phyloP scores from a whole-genome alignment of 1,140 invertebrate genomes.

The Calliphora vicina region DNA sequence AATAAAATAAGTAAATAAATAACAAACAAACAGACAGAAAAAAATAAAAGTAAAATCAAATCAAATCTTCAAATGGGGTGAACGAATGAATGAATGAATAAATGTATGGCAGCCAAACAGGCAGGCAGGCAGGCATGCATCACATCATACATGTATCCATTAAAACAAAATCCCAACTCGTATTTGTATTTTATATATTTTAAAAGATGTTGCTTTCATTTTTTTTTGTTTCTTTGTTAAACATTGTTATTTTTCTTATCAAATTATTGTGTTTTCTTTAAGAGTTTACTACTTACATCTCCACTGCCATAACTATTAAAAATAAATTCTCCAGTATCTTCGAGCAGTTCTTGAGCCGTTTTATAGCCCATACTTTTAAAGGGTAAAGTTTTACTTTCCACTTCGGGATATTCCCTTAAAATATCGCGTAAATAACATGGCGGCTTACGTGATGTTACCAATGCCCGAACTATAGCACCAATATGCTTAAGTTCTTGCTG shows the following conservation, averaged over 20 bases:
- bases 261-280: neutral
- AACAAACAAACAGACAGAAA: too few species aligned
- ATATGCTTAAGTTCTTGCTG: conserved; percentile 41
- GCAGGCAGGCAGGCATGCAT: neutral
- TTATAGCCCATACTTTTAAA: conserved; percentile 45
- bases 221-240: neutral
- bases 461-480: conserved; percentile 48
- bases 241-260: neutral
- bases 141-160: neutral
- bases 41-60: neutral
- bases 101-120: neutral
- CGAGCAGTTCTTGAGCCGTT: conserved; percentile 43
- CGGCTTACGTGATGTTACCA: conserved; percentile 52
- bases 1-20: neutral
- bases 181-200: too few species aligned
- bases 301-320: conserved; percentile 42
- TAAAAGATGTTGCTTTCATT: neutral
- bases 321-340: conserved; percentile 47
- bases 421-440: conserved; percentile 45
- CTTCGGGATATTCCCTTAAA: conserved; percentile 44
- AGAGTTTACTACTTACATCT: neutral
- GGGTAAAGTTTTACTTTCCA: conserved; percentile 47
- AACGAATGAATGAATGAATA: conserved; percentile 14
- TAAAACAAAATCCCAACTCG: neutral
- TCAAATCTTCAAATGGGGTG: conserved; percentile 14